phyloP scores from a whole-genome alignment of 2,888 invertebrate species.

The Mayetiola destructor region DNA sequence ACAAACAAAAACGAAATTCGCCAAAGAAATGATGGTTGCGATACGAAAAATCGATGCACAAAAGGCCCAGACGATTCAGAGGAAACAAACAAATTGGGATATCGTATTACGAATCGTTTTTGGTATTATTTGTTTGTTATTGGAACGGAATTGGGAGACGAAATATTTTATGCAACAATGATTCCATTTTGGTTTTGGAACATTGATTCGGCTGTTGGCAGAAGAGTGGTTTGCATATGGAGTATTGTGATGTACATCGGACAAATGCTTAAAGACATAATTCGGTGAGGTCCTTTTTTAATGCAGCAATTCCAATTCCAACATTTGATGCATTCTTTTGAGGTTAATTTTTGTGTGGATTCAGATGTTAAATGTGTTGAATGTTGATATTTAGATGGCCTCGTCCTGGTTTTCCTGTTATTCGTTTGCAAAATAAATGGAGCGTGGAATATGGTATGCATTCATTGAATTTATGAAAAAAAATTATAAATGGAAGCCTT shows the following conservation, averaged over 20 bases:
- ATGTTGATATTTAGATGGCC: no score
- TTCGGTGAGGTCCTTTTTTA: no score
- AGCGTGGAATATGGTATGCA: conserved; percentile 82
- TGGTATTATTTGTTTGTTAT: conserved; percentile 76
- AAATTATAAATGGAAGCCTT: no score
- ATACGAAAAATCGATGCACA: neutral
- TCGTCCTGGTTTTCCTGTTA: conserved; percentile 70
- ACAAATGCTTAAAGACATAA: conserved; percentile 80
- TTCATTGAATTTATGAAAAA: no score
- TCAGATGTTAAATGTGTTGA: no score
- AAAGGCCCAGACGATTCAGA: neutral
- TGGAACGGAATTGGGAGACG: conserved; percentile 79
- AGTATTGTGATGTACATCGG: conserved; percentile 71
- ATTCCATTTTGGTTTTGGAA: conserved; percentile 94
- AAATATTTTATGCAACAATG: conserved; percentile 78
- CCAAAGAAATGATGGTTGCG: no score
- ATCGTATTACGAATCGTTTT: conserved; percentile 48
- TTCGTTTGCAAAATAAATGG: conserved; percentile 75
- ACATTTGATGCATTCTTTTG: no score
- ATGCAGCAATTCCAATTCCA: no score
- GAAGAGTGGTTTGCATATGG: conserved; percentile 72
- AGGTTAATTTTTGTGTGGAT: no score
- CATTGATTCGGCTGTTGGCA: conserved; percentile 71
- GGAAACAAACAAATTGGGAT: no score
- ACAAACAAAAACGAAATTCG: neutral